These are phyloP conservation scores for Phenganax marumi DNA, from an alignment of 92 coral and sea anemone species.

Conservation along the genomic window DNA sequence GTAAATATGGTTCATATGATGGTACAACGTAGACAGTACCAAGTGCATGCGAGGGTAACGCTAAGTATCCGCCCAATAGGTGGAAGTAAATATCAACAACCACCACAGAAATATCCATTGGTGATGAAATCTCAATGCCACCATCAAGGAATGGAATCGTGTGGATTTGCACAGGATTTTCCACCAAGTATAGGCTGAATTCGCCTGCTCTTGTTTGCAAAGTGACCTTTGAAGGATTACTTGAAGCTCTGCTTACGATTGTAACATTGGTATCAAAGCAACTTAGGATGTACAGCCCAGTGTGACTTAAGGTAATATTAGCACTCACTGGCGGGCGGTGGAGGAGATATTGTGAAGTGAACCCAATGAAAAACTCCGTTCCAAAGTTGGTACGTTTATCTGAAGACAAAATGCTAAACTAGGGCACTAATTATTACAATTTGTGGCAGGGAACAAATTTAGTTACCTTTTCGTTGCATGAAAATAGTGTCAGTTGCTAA, in stretches of 20 bases:
- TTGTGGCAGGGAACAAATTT: too few species aligned
- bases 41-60: neutral
- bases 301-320: too few species aligned
- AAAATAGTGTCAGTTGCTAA: too few species aligned
- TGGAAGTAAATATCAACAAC: neutral
- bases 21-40: neutral
- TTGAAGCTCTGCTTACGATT: neutral
- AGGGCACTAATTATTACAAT: too few species aligned
- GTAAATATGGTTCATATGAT: neutral
- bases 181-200: neutral
- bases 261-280: neutral
- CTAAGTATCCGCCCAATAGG: neutral
- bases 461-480: too few species aligned
- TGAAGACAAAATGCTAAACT: constrained; percentile 41
- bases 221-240: neutral
- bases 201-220: neutral
- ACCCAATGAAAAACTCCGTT: neutral
- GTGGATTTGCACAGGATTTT: neutral
- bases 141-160: neutral
- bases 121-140: neutral
- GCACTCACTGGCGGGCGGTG: too few species aligned
- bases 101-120: neutral
- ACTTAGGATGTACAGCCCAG: neutral
- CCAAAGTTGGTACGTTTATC: neutral
- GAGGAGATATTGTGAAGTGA: neutral